Evolutionary conservation across 2,113 vertebrate species (phyloP).

Genomic region (Hucho hucho): DNA sequence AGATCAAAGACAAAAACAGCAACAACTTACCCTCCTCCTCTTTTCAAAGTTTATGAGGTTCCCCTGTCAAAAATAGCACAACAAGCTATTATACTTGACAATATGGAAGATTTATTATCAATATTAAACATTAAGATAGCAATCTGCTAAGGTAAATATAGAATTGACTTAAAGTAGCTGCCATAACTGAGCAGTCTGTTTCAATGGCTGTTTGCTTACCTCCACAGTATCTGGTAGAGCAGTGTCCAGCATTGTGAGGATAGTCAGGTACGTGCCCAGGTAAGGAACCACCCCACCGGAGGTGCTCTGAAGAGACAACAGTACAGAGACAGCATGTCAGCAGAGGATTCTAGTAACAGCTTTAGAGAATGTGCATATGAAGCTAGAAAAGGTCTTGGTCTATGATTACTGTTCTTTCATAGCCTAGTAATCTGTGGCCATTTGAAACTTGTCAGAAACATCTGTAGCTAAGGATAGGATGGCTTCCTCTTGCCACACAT

Average conservation of each 20-base stretch:
- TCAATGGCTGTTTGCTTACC: conserved; percentile 64
- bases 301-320: conserved; percentile 52
- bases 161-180: background rate
- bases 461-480: conserved; percentile 58
- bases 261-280: conserved; percentile 86
- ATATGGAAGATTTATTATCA: background rate
- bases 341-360: conserved; percentile 28
- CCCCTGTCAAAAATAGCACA: conserved; percentile 64
- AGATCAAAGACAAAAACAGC: conserved; percentile 9
- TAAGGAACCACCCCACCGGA: conserved; percentile 80
- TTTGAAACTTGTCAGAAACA: too few relatives aligned
- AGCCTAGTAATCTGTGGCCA: conserved; percentile 41
- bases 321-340: background rate
- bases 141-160: background rate
- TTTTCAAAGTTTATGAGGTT: conserved; percentile 90
- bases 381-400: conserved; percentile 47
- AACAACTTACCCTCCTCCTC: conserved; percentile 80
- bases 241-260: conserved; percentile 89
- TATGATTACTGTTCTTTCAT: conserved; percentile 65
- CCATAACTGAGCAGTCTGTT: background rate
- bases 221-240: conserved; percentile 82
- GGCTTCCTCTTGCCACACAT: conserved; percentile 19
- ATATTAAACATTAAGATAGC: conserved; percentile 51
- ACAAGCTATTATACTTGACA: background rate
- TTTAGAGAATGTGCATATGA: conserved; percentile 42